Percentiles rank a stretch among this genome's conserved stretches.
These are phyloP conservation scores for Xiphias gladius DNA, from an alignment of 2,113 vertebrate genomes.

Conservation along the genomic window DNA sequence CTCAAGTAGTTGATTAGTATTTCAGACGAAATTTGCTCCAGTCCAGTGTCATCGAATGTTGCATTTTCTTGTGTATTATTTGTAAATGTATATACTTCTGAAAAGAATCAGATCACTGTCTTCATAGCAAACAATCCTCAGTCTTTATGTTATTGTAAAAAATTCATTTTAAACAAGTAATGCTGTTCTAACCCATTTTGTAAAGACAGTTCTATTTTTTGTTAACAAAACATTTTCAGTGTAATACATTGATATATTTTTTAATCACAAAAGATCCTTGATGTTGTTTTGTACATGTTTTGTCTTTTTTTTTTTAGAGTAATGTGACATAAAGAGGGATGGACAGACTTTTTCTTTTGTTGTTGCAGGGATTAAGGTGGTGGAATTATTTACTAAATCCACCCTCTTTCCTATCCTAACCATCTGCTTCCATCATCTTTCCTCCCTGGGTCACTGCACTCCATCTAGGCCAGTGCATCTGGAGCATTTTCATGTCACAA, in stretches of 20 bases:
- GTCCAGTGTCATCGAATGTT: background rate
- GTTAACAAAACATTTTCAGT: background rate
- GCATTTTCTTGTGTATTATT: too few relatives aligned
- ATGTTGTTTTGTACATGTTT: background rate
- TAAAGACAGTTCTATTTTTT: constrained; percentile 16
- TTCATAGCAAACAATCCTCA: too few relatives aligned
- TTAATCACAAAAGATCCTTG: background rate
- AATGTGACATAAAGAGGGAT: constrained; percentile 16
- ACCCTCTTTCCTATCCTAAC: constrained; percentile 15
- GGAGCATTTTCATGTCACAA: background rate
- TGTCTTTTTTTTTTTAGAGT: background rate
- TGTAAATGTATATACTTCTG: too few relatives aligned
- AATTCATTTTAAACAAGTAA: too few relatives aligned
- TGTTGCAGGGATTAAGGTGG: constrained; percentile 43
- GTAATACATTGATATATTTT: background rate
- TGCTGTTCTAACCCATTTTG: background rate
- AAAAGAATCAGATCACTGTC: too few relatives aligned
- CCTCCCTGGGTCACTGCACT: constrained; percentile 17
- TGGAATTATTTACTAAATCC: constrained; percentile 57
- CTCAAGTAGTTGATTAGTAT: too few relatives aligned
- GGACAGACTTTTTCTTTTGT: constrained; percentile 46
- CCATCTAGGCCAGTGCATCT: constrained; percentile 18
- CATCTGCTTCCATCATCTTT: constrained; percentile 40
- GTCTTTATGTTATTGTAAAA: too few relatives aligned
- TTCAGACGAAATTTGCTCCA: background rate